phyloP scores from a whole-genome alignment of 2,113 vertebrate species.

The Trichomycterus rosablanca region DNA sequence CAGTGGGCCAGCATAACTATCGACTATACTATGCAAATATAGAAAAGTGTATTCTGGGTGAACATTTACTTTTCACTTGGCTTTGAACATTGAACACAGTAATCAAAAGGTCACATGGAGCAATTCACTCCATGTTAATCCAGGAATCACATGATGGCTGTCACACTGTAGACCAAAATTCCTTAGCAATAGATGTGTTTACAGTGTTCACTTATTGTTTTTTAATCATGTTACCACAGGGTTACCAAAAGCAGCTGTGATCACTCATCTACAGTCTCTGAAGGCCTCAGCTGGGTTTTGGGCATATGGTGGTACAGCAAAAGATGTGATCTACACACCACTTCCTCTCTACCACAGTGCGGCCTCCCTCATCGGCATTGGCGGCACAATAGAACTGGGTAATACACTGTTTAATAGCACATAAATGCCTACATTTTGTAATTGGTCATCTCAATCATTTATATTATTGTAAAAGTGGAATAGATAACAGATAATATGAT shows the following conservation, averaged over 20 bases:
- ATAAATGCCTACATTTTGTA: background rate
- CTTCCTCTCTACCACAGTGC: slow-evolving; percentile 91
- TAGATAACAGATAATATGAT: too few species aligned
- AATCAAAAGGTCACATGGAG: background rate
- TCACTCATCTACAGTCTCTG: slow-evolving; percentile 78
- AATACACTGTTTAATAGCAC: slow-evolving; percentile 24
- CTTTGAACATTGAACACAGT: background rate
- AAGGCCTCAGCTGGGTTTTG: slow-evolving; percentile 77
- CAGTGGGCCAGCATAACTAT: too few species aligned
- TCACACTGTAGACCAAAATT: background rate
- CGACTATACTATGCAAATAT: too few species aligned
- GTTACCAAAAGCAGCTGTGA: slow-evolving; percentile 88
- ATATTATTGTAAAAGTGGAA: too few species aligned
- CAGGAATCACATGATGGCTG: background rate
- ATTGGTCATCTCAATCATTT: too few species aligned
- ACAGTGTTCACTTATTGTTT: background rate
- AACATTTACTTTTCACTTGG: background rate
- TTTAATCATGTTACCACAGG: slow-evolving; percentile 61
- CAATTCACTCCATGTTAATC: background rate
- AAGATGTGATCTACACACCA: slow-evolving; percentile 81
- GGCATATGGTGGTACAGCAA: slow-evolving; percentile 72
- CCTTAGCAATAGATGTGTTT: background rate
- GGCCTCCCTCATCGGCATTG: slow-evolving; percentile 82
- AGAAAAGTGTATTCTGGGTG: too few species aligned
- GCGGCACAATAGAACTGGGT: slow-evolving; percentile 88